Conservation (phyloP, 2,888 invertebrate species). For the Agrotis exclamationis region DNA sequence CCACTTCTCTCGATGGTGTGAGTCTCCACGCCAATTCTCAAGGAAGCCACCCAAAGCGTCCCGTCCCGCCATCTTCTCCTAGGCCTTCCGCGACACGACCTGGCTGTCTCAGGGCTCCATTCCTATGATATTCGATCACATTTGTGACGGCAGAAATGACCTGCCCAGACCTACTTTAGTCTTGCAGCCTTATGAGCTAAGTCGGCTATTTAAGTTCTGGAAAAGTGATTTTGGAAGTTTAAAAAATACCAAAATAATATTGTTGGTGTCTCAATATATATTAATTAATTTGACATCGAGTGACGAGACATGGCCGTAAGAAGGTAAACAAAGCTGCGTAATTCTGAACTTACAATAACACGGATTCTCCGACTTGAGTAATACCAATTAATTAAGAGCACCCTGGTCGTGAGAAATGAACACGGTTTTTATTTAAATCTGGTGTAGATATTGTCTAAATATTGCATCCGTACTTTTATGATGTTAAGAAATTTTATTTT, state of each 20-base stretch:
- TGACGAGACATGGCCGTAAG: constrained; percentile 21
- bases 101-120: too few relatives aligned
- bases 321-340: constrained; percentile 44
- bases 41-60: too few relatives aligned
- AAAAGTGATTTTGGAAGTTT: too few relatives aligned
- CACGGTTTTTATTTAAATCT: constrained; percentile 48
- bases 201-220: too few relatives aligned
- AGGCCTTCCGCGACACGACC: too few relatives aligned
- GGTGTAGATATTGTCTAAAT: constrained; percentile 32
- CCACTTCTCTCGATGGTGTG: too few relatives aligned
- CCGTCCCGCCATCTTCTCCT: too few relatives aligned
- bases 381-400: constrained; percentile 47
- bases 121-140: too few relatives aligned
- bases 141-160: too few relatives aligned
- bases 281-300: not conserved
- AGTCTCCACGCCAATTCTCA: too few relatives aligned
- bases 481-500: not conserved
- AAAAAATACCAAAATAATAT: constrained; percentile 5
- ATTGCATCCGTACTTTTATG: constrained; percentile 16
- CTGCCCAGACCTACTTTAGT: too few relatives aligned
- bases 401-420: constrained; percentile 55
- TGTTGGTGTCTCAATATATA: constrained; percentile 28
- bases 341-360: constrained; percentile 40
- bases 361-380: constrained; percentile 24
- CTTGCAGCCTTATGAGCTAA: too few relatives aligned